Evolutionary conservation across 2,113 vertebrate genomes (phyloP).

Genomic region (Stomatorhinus ivindoensis): DNA sequence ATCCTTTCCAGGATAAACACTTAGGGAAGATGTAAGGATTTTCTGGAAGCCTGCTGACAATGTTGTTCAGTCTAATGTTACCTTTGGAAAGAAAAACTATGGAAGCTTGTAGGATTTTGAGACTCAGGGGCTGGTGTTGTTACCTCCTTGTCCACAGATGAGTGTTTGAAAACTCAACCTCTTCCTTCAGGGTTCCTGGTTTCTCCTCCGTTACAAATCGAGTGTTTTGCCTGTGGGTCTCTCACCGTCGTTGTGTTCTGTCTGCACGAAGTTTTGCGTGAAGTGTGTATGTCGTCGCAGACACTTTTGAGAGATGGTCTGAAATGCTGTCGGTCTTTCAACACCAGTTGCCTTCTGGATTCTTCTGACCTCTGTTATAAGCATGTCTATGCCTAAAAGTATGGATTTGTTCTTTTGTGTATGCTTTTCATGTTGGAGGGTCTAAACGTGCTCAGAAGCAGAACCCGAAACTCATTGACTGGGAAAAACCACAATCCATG

Average conservation of each 20-base stretch:
- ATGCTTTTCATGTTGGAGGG: background rate
- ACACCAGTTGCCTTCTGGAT: background rate
- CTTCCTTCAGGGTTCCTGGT: background rate
- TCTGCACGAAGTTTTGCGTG: background rate
- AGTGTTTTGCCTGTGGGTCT: background rate
- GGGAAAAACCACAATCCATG: background rate
- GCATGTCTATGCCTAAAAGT: background rate
- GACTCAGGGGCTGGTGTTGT: background rate
- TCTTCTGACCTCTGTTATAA: background rate
- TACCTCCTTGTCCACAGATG: background rate
- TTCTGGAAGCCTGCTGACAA: background rate
- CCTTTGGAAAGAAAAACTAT: background rate
- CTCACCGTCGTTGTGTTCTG: background rate
- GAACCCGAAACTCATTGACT: background rate
- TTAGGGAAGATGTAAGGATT: background rate
- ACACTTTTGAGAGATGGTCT: background rate
- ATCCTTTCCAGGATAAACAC: background rate
- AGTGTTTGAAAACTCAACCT: background rate
- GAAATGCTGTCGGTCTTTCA: background rate
- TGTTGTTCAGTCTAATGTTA: background rate
- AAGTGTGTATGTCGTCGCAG: background rate
- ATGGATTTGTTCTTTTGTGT: background rate
- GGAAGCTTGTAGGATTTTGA: background rate
- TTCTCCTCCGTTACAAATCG: background rate
- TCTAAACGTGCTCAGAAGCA: background rate